Percentiles rank a stretch among this genome's conserved stretches.
These are phyloP conservation scores for Tachycineta bicolor DNA, from an alignment of 2,113 vertebrate species.

Conservation along the genomic window DNA sequence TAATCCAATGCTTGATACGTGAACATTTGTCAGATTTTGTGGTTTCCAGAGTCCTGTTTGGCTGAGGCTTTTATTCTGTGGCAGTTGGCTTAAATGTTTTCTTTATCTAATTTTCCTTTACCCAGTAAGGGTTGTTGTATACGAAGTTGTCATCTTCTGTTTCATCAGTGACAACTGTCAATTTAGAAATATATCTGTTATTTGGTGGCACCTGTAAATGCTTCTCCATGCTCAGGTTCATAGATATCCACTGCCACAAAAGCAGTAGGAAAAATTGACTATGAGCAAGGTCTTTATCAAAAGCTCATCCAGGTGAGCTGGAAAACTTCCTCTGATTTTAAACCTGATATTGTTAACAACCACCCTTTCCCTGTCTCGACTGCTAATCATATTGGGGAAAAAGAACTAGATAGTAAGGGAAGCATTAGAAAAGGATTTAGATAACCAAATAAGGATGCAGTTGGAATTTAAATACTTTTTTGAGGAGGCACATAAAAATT, in stretches of 20 bases:
- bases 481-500: neutral
- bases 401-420: neutral
- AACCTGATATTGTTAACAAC: neutral
- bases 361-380: neutral
- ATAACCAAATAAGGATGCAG: neutral
- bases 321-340: neutral
- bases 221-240: neutral
- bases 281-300: neutral
- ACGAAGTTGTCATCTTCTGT: neutral
- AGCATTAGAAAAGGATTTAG: neutral
- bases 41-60: neutral
- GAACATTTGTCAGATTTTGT: neutral
- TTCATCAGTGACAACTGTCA: neutral
- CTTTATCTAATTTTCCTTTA: neutral
- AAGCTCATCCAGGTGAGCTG: neutral
- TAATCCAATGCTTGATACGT: neutral
- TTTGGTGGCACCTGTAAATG: neutral
- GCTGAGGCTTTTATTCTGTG: neutral
- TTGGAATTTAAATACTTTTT: neutral
- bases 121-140: neutral
- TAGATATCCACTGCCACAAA: neutral
- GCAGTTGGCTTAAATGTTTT: neutral
- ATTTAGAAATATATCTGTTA: neutral
- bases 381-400: neutral
- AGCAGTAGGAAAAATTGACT: neutral